A percentile compares a stretch with the other conserved stretches of the same genome.
phyloP scores from a whole-genome alignment of 2,113 vertebrate species.

The Platysternon megacephalum region DNA sequence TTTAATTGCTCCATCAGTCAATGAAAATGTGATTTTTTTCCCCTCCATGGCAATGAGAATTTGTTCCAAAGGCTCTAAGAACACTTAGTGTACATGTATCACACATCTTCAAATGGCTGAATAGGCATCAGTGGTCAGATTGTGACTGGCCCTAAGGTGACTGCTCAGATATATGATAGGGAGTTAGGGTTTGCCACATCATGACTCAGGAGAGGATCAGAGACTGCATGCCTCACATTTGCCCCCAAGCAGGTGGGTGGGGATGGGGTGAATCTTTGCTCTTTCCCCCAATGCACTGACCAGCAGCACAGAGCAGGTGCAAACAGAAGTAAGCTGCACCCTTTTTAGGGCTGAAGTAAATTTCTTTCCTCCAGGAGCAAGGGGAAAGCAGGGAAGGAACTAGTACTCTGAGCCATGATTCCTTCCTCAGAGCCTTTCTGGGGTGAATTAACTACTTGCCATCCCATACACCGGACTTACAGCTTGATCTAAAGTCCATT shows the following conservation, averaged over 20 bases:
- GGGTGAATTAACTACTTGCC: neutral
- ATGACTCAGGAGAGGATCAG: neutral
- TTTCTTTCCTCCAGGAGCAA: neutral
- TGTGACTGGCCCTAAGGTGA: slow-evolving; percentile 31
- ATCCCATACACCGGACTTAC: neutral
- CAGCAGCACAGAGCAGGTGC: neutral
- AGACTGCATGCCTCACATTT: neutral
- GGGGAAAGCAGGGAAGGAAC: neutral
- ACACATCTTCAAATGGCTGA: slow-evolving; percentile 27
- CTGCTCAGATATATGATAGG: neutral
- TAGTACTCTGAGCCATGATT: neutral
- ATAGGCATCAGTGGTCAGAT: slow-evolving; percentile 3
- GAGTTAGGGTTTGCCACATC: neutral
- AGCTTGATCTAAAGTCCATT: neutral
- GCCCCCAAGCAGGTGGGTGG: neutral
- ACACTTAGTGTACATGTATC: neutral
- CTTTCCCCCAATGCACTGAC: neutral
- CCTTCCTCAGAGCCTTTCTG: neutral
- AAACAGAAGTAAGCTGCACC: neutral
- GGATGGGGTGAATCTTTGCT: neutral
- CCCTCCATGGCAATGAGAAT: neutral
- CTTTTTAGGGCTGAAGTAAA: neutral
- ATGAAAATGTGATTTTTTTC: neutral
- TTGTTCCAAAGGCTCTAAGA: slow-evolving; percentile 6
- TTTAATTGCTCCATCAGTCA: slow-evolving; percentile 21